Percentiles rank a stretch among this genome's conserved stretches.
Evolutionary conservation across 2,113 vertebrate species (phyloP).

Genomic region (Misgurnus anguillicaudatus): DNA sequence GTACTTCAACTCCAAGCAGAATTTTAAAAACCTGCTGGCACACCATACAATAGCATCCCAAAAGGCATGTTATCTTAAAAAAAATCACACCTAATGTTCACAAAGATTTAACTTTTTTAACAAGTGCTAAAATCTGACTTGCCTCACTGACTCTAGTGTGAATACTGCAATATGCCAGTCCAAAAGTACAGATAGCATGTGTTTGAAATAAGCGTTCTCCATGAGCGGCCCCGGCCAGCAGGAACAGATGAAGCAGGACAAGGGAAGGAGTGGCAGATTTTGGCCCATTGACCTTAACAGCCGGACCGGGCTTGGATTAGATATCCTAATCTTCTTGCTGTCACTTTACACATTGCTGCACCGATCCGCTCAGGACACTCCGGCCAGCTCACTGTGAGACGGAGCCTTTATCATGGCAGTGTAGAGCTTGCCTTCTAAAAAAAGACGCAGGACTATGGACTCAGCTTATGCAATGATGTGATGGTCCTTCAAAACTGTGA

Average conservation of each 20-base stretch:
- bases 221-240: slow-evolving; percentile 67
- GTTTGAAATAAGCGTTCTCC: slow-evolving; percentile 50
- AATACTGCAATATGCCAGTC: slow-evolving; percentile 21
- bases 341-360: slow-evolving; percentile 77
- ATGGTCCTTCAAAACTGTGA: background rate
- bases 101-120: slow-evolving; percentile 10
- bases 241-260: slow-evolving; percentile 73
- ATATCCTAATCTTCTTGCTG: slow-evolving; percentile 79
- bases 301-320: slow-evolving; percentile 74
- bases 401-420: background rate
- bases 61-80: background rate
- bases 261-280: slow-evolving; percentile 63
- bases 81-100: slow-evolving; percentile 1
- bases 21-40: background rate
- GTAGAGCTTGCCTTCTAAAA: slow-evolving; percentile 2
- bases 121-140: slow-evolving; percentile 10
- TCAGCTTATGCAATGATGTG: background rate
- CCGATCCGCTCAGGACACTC: slow-evolving; percentile 61
- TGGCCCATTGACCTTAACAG: slow-evolving; percentile 74
- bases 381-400: slow-evolving; percentile 56
- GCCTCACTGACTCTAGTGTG: background rate
- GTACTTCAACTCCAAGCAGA: background rate
- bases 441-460: slow-evolving; percentile 6
- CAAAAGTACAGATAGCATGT: slow-evolving; percentile 22
- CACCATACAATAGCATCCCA: background rate